Base-by-base conservation (phyloP, 2,797 vertebrate genomes). In the Hypotaenidia okinawae region DNA sequence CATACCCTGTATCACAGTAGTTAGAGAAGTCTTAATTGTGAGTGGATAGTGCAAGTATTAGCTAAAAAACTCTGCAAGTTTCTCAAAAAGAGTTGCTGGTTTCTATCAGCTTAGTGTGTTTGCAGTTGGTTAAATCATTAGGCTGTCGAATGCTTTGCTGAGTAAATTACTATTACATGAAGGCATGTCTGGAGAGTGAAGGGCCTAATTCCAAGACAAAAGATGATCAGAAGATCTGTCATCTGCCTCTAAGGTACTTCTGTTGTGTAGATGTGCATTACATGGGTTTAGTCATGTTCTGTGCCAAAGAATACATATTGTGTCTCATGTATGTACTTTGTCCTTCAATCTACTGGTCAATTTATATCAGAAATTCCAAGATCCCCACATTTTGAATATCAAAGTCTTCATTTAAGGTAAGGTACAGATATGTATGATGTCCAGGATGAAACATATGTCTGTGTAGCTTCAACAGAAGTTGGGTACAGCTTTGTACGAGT, bases 221-320 rank as follows among this genome's bases (percentile, higher is more conserved):
- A 24, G 47, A 32, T 2, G 10, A 67, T 58, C 27, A 43, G 35
- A 64, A 35, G 16, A 43, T 70, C 19, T n/a, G 32, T 70, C 23
- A 72, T 54, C 52, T 70, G 33, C 23, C 27, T 33, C n/a, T 35
- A 8, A 61, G n/a, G 57, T 64, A 9, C 17, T 54, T 79, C 17
- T 54, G 7, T 45, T 52, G 4, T 15, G 5, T 18, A n/a, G 24
- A 5, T 45, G 27, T 33, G 39, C 43, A 45, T 45, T 45, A 6
- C 8, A 18, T 2, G 22, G 25, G 7, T 18, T 57, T 45, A 51
- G n/a, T 70, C 16, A 21, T 17, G 14, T 51, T 59, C 45, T 55
- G 0, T 59, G 35, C 39, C 19, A 58, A 37, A 62, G 22, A n/a
- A 35, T 22, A 19, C 4, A 0, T 16, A 12, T 3, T 10, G 9